A percentile compares a stretch with the other conserved stretches of the same genome.
Conservation (phyloP, 2,888 invertebrate genomes). For the Alitta virens region DNA sequence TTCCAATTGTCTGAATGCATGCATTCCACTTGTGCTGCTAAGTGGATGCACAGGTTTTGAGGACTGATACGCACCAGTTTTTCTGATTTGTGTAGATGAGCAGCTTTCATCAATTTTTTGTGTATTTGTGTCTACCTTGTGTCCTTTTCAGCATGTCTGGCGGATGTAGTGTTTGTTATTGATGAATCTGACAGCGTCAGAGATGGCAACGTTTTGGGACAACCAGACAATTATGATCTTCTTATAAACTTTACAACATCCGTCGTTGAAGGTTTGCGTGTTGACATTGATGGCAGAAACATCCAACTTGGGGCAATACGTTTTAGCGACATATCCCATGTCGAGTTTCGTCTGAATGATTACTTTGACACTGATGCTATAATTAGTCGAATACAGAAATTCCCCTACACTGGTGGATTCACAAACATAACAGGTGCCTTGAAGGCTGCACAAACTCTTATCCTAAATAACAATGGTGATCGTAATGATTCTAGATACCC, state of each 20-base stretch:
- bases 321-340: slow-evolving; percentile 6
- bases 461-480: neutral
- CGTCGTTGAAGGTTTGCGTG: neutral
- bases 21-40: too few species aligned
- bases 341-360: too few species aligned
- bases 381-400: neutral
- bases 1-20: too few species aligned
- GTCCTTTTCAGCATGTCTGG: slow-evolving; percentile 10
- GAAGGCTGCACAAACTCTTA: neutral
- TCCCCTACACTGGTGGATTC: slow-evolving; percentile 10
- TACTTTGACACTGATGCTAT: neutral
- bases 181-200: slow-evolving; percentile 10
- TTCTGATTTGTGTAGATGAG: too few species aligned
- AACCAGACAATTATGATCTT: slow-evolving; percentile 1
- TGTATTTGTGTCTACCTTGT: too few species aligned
- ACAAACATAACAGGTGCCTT: slow-evolving; percentile 11
- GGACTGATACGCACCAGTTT: too few species aligned
- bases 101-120: too few species aligned
- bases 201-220: neutral
- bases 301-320: neutral
- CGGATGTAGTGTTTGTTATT: slow-evolving; percentile 1
- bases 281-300: neutral
- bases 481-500: neutral
- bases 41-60: too few species aligned
- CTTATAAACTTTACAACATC: neutral